Conservation (phyloP, 2,797 vertebrate genomes). For the Allobates femoralis region DNA sequence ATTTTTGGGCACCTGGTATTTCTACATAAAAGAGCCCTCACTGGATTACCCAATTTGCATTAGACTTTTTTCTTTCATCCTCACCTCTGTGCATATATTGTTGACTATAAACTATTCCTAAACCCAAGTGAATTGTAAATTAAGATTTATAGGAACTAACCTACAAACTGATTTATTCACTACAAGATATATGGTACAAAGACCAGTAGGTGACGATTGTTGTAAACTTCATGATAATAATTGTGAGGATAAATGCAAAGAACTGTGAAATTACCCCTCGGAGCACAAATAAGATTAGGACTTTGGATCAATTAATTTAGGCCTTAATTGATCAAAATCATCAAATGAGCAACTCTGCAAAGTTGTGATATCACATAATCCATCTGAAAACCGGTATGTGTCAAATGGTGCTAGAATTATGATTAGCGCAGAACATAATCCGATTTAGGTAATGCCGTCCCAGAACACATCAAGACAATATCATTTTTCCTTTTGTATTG, state of each 20-base stretch:
- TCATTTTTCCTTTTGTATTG: not conserved
- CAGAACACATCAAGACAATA: constrained; percentile 19
- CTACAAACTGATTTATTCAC: constrained; percentile 1
- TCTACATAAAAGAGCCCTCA: no score
- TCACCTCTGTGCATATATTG: not conserved
- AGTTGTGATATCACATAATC: constrained; percentile 47
- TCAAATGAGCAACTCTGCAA: constrained; percentile 44
- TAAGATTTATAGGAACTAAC: not conserved
- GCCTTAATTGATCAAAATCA: constrained; percentile 50
- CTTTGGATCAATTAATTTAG: constrained; percentile 38
- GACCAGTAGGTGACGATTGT: constrained; percentile 28
- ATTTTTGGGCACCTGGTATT: no score
- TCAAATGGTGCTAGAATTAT: not conserved
- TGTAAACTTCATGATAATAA: constrained; percentile 27
- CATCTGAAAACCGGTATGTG: constrained; percentile 21
- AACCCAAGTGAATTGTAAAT: not conserved
- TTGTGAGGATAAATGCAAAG: constrained; percentile 38
- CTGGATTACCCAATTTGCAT: no score
- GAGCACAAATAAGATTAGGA: constrained; percentile 50
- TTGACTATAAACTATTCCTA: not conserved
- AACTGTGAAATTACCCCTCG: constrained; percentile 41
- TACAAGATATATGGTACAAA: constrained; percentile 4
- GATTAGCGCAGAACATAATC: constrained; percentile 31
- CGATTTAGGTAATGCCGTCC: constrained; percentile 25
- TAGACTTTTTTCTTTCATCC: not conserved